Conservation (phyloP, 2,888 invertebrate species). For the Lordiphosa andalusiaca region DNA sequence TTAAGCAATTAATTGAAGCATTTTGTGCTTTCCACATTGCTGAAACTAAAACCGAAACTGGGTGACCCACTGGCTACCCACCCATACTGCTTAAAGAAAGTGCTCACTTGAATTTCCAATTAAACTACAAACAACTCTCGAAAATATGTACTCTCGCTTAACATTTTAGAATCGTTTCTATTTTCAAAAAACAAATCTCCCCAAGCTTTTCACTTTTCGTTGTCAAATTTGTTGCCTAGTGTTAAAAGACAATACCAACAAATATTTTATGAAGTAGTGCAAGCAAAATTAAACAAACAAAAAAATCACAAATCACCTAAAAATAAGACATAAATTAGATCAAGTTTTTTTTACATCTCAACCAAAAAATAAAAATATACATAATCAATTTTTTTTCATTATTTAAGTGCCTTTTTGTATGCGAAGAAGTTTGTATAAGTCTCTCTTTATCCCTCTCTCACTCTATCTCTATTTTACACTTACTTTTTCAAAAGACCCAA, state of each 20-base stretch:
- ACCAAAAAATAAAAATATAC: slow-evolving; percentile 10
- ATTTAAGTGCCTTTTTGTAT: slow-evolving; percentile 41
- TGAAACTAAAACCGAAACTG: too few species aligned
- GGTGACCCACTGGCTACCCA: too few species aligned
- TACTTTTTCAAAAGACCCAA: slow-evolving; percentile 1
- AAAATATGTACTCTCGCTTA: too few species aligned
- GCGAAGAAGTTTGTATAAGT: slow-evolving; percentile 19
- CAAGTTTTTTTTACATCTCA: slow-evolving; percentile 22
- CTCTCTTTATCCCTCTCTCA: slow-evolving; percentile 4
- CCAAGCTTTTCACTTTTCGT: too few species aligned
- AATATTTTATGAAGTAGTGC: slow-evolving; percentile 52
- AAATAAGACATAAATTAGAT: slow-evolving; percentile 16
- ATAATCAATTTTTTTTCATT: slow-evolving; percentile 22
- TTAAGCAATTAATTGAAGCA: too few species aligned
- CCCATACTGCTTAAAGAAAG: too few species aligned
- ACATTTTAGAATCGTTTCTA: too few species aligned
- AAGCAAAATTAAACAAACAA: slow-evolving; percentile 19
- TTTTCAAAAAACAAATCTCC: too few species aligned
- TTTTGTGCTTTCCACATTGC: too few species aligned
- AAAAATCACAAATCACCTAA: slow-evolving; percentile 22
- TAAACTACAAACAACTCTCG: too few species aligned
- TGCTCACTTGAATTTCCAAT: too few species aligned
- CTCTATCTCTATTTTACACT: neutral
- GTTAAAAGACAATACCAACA: slow-evolving; percentile 19
- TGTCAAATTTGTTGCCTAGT: too few species aligned